phyloP scores from a whole-genome alignment of 2,113 vertebrate species.

The Bagarius yarrelli region DNA sequence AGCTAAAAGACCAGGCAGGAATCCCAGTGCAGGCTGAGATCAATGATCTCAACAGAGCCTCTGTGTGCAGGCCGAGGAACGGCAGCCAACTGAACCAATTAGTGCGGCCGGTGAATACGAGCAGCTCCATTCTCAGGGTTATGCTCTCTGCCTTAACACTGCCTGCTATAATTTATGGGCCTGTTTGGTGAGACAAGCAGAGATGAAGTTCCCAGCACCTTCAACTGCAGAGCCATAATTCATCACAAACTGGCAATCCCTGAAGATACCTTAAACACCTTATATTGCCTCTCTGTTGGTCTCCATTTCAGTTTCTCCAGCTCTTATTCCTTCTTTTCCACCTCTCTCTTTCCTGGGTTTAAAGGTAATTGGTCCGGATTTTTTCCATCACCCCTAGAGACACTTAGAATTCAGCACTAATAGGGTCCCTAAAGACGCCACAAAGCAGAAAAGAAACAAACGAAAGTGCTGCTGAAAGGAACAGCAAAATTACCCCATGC shows the following conservation, averaged over 20 bases:
- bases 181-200: slow-evolving; percentile 68
- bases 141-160: slow-evolving; percentile 57
- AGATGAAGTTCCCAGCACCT: slow-evolving; percentile 67
- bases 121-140: slow-evolving; percentile 47
- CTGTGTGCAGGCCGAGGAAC: slow-evolving; percentile 36
- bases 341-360: slow-evolving; percentile 46
- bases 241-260: slow-evolving; percentile 72
- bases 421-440: slow-evolving; percentile 51
- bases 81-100: slow-evolving; percentile 52
- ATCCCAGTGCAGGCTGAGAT: slow-evolving; percentile 18
- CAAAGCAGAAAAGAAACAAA: slow-evolving; percentile 44
- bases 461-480: slow-evolving; percentile 31
- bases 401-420: slow-evolving; percentile 43
- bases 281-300: slow-evolving; percentile 63
- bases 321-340: slow-evolving; percentile 23
- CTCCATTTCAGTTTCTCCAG: slow-evolving; percentile 50
- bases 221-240: slow-evolving; percentile 71
- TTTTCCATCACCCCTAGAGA: slow-evolving; percentile 48
- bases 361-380: slow-evolving; percentile 52
- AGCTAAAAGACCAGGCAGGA: not conserved
- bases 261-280: slow-evolving; percentile 71
- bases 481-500: slow-evolving; percentile 39
- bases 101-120: slow-evolving; percentile 47
- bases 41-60: slow-evolving; percentile 39
- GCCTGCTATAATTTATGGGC: slow-evolving; percentile 71